Evolutionary conservation across 2,113 vertebrate species (phyloP).

Genomic region (Accipiter cooperii): DNA sequence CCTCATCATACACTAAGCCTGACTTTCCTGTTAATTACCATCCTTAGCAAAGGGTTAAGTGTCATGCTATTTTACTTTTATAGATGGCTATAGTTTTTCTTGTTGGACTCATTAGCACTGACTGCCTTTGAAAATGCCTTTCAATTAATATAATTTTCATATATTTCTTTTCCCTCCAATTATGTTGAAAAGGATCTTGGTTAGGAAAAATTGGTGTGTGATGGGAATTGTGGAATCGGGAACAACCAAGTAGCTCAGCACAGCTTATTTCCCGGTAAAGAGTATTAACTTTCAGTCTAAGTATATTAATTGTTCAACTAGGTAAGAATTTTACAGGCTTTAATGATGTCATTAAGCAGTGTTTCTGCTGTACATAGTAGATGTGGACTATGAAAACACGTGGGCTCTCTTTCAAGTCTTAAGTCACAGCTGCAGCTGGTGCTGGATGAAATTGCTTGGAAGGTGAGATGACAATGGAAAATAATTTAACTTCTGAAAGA

Average conservation of each 20-base stretch:
- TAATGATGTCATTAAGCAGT: neutral
- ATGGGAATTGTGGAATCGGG: neutral
- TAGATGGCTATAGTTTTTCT: neutral
- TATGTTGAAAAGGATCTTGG: neutral
- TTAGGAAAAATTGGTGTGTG: neutral
- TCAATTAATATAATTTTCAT: constrained; percentile 10
- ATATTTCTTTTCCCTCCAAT: neutral
- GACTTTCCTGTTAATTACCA: constrained; percentile 2
- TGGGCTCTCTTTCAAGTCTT: neutral
- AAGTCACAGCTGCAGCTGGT: neutral
- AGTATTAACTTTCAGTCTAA: neutral
- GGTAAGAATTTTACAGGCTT: neutral
- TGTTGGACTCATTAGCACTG: neutral
- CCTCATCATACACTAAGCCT: neutral
- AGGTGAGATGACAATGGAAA: neutral
- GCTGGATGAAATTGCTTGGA: neutral
- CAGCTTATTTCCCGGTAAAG: neutral
- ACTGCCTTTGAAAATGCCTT: constrained; percentile 23
- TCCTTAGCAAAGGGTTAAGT: constrained; percentile 15
- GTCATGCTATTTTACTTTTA: neutral
- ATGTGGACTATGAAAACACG: neutral
- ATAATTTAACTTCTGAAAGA: neutral
- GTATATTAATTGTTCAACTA: neutral
- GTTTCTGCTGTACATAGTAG: neutral
- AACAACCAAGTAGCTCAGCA: neutral